Evolutionary conservation across 2,888 invertebrate species (phyloP), one percentile per base, ranked within the genome.

Genomic region (Lathronympha strigana): DNA sequence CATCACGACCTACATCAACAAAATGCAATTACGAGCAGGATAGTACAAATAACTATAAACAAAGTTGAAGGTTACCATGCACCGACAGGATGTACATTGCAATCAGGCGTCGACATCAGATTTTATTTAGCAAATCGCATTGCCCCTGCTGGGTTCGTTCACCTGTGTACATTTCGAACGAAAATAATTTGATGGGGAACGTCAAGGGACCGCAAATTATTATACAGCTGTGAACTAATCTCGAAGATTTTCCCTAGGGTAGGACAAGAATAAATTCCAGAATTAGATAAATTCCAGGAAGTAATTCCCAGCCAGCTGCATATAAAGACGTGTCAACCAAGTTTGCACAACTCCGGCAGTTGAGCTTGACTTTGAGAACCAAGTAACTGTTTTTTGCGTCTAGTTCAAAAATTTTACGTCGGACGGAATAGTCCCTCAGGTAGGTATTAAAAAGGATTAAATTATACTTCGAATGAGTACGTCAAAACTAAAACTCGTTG

Each of bases 111-210:
- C 40, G 28, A 43, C 40, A 43, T 55, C 40, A 19, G 28, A 55
- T 55, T 55, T 43, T 40, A 55, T 55, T 55, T 55, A 55, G 55
- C 43, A 40, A 55, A 43, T 43, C 38, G 38, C 21, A 19, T n/a
- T 40, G 40, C 28, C 55, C 55, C 43, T 43, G 55, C 19, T 1
- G 40, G 28, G 55, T 43, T n/a, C 38, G 17, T 43, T 55, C 55
- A 55, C 25, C 53, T 53, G 11, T 17, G 36, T 53, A 15, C 25
- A 17, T 55, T 55, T 43, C 25, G 15, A 8, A 54, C 1, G 23
- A 17, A 43, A 25, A 13, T 17, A 6, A 17, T 45, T 19, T 43
- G 11, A 43, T 6, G 2, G 19, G 13, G 23, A 45, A 53, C 25
- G 23, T 2, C 40, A 40, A 4, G 28, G 47, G n/a, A 47, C 21